Evolutionary conservation across 2,888 invertebrate species (phyloP).

Genomic region (Corbicula japonica): DNA sequence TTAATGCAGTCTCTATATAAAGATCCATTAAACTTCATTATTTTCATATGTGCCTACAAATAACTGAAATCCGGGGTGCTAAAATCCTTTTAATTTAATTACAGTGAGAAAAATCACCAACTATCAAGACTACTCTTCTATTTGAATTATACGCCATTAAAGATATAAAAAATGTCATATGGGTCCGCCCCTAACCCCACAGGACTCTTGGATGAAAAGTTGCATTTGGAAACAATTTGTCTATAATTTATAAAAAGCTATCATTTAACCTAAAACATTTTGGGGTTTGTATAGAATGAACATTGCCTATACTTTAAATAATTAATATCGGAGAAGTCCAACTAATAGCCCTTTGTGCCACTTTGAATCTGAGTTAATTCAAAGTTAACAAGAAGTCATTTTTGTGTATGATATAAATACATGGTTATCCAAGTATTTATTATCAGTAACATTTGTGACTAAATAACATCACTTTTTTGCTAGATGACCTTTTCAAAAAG

Average conservation of each 20-base stretch:
- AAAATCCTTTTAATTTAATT: constrained; percentile 58
- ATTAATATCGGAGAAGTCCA: too few species aligned
- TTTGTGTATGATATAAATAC: too few species aligned
- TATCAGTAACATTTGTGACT: too few species aligned
- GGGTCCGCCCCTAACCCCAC: constrained; percentile 18
- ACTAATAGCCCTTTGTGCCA: too few species aligned
- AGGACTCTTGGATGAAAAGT: constrained; percentile 16
- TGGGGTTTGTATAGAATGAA: too few species aligned
- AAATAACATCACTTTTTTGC: too few species aligned
- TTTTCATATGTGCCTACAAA: constrained; percentile 31
- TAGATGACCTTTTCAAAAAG: too few species aligned
- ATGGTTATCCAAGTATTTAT: too few species aligned
- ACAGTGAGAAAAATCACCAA: constrained; percentile 37
- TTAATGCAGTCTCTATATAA: constrained; percentile 40
- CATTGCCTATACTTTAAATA: too few species aligned
- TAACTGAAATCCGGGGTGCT: constrained; percentile 36
- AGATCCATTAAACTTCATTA: constrained; percentile 41
- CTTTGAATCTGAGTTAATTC: too few species aligned
- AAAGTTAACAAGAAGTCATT: too few species aligned
- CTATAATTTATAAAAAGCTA: constrained; percentile 42
- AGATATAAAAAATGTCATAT: constrained; percentile 34
- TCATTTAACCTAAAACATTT: too few species aligned
- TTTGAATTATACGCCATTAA: constrained; percentile 50
- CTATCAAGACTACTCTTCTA: constrained; percentile 36
- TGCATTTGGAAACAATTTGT: constrained; percentile 41